Conservation (phyloP, 2,797 vertebrate genomes). For the Brachyrhaphis roseni region DNA sequence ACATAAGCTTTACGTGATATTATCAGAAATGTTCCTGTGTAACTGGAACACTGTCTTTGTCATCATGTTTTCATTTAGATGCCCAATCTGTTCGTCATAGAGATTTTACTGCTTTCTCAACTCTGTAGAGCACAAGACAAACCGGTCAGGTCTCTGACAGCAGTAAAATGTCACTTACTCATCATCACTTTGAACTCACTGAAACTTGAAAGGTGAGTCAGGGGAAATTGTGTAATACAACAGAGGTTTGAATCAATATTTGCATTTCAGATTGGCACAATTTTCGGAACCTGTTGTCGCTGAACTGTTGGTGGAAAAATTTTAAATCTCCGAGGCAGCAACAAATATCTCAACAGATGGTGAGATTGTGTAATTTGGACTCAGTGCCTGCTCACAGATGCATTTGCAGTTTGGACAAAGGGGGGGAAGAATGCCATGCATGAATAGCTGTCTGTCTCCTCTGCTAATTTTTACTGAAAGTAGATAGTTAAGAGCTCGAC, state of each 20-base stretch:
- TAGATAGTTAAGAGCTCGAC: slow-evolving; percentile 16
- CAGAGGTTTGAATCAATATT: slow-evolving; percentile 5
- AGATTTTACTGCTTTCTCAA: slow-evolving; percentile 4
- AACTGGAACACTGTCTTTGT: background rate
- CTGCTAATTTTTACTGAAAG: slow-evolving; percentile 64
- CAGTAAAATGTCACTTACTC: slow-evolving; percentile 46
- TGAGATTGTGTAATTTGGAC: slow-evolving; percentile 50
- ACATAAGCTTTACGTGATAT: background rate
- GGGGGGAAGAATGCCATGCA: slow-evolving; percentile 51
- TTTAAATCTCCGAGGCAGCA: background rate
- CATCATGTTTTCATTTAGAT: background rate
- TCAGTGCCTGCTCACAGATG: slow-evolving; percentile 37
- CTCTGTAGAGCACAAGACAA: background rate
- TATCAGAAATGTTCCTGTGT: background rate
- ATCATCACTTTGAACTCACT: slow-evolving; percentile 22
- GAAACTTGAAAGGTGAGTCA: slow-evolving; percentile 53
- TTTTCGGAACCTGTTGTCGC: background rate
- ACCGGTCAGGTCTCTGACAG: background rate
- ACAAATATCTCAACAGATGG: slow-evolving; percentile 59
- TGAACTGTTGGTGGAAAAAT: background rate
- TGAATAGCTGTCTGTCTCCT: slow-evolving; percentile 66
- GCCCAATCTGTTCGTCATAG: background rate
- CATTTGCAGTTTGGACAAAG: slow-evolving; percentile 53
- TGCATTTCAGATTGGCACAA: background rate
- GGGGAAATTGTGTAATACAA: slow-evolving; percentile 27